Evolutionary conservation across 2,797 vertebrate species (phyloP).

Genomic region (Clarias fuscus): DNA sequence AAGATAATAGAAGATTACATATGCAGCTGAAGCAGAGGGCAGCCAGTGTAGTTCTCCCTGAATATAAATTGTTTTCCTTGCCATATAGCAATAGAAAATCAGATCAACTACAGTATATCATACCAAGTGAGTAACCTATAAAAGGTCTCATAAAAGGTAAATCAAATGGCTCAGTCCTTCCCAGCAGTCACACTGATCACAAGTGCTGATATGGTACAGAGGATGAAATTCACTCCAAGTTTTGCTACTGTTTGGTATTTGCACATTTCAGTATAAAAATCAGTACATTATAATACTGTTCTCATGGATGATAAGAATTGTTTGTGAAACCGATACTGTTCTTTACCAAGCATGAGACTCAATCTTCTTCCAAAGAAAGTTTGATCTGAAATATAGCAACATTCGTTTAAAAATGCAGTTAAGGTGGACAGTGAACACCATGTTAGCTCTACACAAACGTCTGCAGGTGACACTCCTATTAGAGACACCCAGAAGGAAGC

Average conservation of each 20-base stretch:
- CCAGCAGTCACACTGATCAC: not conserved
- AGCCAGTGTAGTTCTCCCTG: not conserved
- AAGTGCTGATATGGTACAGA: not conserved
- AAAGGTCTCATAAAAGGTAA: not conserved
- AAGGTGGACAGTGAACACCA: not conserved
- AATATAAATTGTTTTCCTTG: not conserved
- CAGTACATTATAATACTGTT: not conserved
- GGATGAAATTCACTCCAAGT: not conserved
- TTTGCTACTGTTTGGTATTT: not conserved
- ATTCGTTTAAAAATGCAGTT: not conserved
- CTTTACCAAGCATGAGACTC: not conserved
- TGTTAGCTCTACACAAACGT: not conserved
- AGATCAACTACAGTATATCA: not conserved
- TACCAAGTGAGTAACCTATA: not conserved
- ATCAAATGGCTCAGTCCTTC: not conserved
- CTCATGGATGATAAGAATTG: not conserved
- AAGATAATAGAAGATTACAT: too few species aligned
- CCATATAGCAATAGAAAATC: not conserved
- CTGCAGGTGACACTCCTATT: not conserved
- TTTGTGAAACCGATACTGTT: not conserved
- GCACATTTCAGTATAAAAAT: not conserved
- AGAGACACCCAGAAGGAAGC: not conserved
- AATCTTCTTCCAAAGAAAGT: not conserved
- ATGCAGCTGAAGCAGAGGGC: too few species aligned
- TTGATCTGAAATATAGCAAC: not conserved